Base-by-base conservation (phyloP, 2,797 vertebrate genomes). In the Crocodylus rhombifer region DNA sequence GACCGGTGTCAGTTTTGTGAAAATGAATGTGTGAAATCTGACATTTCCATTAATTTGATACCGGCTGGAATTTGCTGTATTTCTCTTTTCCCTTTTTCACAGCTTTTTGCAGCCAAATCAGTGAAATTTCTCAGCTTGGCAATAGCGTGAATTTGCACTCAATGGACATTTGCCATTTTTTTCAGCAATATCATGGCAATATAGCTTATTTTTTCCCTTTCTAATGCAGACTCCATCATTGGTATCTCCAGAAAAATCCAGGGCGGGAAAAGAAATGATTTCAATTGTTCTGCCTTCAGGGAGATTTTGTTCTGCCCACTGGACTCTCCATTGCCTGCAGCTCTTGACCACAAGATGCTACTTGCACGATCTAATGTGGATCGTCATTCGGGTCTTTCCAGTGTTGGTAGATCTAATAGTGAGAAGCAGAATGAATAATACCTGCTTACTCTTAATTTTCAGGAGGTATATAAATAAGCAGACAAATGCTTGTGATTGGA, bases 1-100 rank as follows among this genome's bases (percentile, higher is more conserved):
- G 17, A 3, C 14, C 5, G 0, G 0, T 17, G 17, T 2, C 9
- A 26, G 20, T 57, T 30, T 67, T 1, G 0, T 1, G 67, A 55
- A 65, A 51, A 14, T 26, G 23, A 63, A 28, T 2, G 1, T 4
- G 6, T 8, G 28, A 23, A 86, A 57, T 3, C 1, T 4, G 25
- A 36, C 1, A 18, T 84, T 87, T 56, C 33, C 51, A 30, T 58
- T 56, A 62, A 28, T 67, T 69, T 69, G 58, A 55, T 64, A 42
- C 20, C 4, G 33, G 51, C 16, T 77, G 33, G 60, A 84, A 81
- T 51, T 16, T 15, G 62, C 65, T 58, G 1, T 57, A 71, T 75
- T 75, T 74, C 28, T 67, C 77, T 62, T 23, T 69, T 67, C 30
- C 25, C 73, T 84, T 80, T 84, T 69, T 69, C 84, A 84, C 36